Evolutionary conservation across 1,140 invertebrate genomes (phyloP), one percentile per base, ranked within the genome.

Genomic region (Sinella curviseta): DNA sequence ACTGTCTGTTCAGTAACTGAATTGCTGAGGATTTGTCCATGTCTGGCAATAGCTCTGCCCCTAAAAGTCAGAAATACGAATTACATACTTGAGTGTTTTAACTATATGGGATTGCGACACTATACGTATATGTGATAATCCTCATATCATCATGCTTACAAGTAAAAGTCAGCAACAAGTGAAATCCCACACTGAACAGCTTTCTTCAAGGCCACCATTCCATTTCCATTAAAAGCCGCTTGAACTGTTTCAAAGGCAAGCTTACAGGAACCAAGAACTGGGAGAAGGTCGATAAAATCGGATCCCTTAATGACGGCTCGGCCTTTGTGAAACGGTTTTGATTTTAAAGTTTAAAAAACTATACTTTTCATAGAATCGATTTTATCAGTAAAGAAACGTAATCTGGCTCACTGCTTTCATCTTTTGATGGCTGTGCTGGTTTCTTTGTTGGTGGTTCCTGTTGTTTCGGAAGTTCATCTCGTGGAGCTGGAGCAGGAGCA

Each of bases 101-200:
- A 48, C 20, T 48, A 48, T 48, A 20, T 60, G 12, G 24, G 39
- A 48, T 48, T 48, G 17, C 39, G 39, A 48, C 39, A 48, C 17
- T 8, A 48, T 17, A 17, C 4, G 17, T 17, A 48, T 4, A 17
- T 4, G 39, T 48, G 39, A 8, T 48, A 8, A n/a, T n/a, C n/a
- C n/a, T n/a, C n/a, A 17, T 48, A 48, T 48, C 17, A 12, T 33
- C n/a, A 74, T 48, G 39, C 34, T 74, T 76, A 80, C 78, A 65
- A 67, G 28, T 67, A 70, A 76, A 80, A 80, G 36, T 80, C 78
- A 35, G 78, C 78, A 65, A 80, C 57, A 34, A 80, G 55, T 16
- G 78, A 80, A 48, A 80, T 70, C 26, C 74, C 60, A 73, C 74
- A 80, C 39, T 80, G 78, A 1, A 80, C 36, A 31, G 57, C 75